A percentile compares a stretch with the other conserved stretches of the same genome.
Evolutionary conservation across 2,888 invertebrate genomes (phyloP).

Genomic region (Steinernema scapterisci): DNA sequence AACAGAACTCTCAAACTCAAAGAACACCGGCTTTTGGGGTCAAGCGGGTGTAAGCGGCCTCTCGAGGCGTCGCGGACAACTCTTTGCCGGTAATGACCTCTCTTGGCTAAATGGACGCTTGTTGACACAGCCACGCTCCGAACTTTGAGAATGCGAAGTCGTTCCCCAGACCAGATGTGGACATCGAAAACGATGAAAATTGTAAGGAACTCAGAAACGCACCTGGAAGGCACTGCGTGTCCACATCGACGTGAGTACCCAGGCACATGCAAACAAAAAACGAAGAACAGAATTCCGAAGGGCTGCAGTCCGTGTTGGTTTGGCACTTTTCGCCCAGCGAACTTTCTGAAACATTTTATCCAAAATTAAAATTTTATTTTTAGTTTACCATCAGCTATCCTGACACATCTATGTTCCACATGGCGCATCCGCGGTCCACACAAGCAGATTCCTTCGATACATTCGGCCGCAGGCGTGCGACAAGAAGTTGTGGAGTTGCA

Average conservation of each 20-base stretch:
- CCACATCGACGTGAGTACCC: slow-evolving; percentile 54
- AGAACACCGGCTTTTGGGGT: slow-evolving; percentile 5
- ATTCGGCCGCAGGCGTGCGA: background rate
- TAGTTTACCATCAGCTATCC: background rate
- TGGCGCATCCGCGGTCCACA: slow-evolving; percentile 5
- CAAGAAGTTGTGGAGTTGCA: slow-evolving; percentile 1
- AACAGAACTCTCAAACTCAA: background rate
- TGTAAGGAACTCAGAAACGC: background rate
- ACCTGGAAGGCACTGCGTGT: slow-evolving; percentile 58
- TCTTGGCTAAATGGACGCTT: no score
- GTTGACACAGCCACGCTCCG: no score
- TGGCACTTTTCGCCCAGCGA: background rate
- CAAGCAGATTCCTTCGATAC: background rate
- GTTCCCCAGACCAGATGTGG: no score
- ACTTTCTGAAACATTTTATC: background rate
- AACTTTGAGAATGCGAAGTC: no score
- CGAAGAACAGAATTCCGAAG: slow-evolving; percentile 37
- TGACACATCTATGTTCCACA: background rate
- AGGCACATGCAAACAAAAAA: slow-evolving; percentile 59
- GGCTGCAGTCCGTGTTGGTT: background rate
- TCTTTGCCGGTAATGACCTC: background rate
- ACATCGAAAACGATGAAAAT: no score
- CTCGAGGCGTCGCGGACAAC: slow-evolving; percentile 5
- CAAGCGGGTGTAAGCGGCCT: background rate
- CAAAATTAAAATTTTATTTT: no score